Evolutionary conservation across 2,797 vertebrate genomes (phyloP).

Genomic region (Craterocephalus amniculus): DNA sequence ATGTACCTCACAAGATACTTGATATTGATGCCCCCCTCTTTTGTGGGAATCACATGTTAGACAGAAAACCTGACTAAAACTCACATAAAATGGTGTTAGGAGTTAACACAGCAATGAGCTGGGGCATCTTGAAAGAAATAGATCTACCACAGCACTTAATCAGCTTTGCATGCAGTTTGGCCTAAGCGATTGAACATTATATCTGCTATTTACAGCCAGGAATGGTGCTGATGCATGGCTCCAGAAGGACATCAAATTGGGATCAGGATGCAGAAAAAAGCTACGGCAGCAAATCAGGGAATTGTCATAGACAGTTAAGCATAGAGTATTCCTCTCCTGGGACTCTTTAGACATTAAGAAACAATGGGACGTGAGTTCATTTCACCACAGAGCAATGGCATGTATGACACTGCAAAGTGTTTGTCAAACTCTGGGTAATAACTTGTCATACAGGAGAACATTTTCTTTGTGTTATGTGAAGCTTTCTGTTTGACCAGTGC

Average conservation of each 20-base stretch:
- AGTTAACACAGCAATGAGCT: conserved; percentile 10
- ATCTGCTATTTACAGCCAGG: conserved; percentile 26
- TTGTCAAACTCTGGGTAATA: conserved; percentile 25
- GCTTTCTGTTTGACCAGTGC: conserved; percentile 1
- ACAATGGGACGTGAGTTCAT: conserved; percentile 44
- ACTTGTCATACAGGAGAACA: conserved; percentile 11
- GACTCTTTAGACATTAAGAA: conserved; percentile 26
- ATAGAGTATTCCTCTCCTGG: conserved; percentile 21
- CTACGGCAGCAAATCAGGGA: conserved; percentile 11
- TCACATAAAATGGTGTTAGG: conserved; percentile 27
- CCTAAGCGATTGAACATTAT: conserved; percentile 28
- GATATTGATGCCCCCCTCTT: conserved; percentile 15
- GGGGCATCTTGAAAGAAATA: conserved; percentile 17
- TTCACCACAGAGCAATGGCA: conserved; percentile 53
- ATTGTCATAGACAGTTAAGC: conserved; percentile 23
- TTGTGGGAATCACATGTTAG: neutral
- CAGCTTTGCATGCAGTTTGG: conserved; percentile 42
- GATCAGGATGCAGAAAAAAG: conserved; percentile 15
- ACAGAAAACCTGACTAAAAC: conserved; percentile 20
- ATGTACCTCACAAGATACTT: conserved; percentile 17
- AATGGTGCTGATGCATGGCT: conserved; percentile 26
- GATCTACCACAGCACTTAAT: conserved; percentile 47
- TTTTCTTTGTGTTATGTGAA: neutral
- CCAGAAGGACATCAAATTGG: conserved; percentile 25
- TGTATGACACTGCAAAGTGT: conserved; percentile 16